Base-by-base conservation (phyloP, 2,113 vertebrate species). In the Cryptotis parvus region DNA sequence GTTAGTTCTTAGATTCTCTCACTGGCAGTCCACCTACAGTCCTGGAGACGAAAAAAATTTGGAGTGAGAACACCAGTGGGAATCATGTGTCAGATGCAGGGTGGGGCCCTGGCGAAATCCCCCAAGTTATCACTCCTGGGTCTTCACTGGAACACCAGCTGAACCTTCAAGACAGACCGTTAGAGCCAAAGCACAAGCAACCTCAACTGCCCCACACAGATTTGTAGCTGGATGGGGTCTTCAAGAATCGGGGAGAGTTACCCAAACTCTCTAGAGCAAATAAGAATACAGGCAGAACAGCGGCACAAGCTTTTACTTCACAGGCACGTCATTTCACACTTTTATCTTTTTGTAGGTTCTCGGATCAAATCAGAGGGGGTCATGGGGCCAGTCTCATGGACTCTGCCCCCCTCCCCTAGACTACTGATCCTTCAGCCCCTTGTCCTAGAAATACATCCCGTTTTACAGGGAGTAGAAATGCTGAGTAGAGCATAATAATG, bases 381-480 rank as follows among this genome's bases (percentile, higher is more conserved):
- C 20, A 18, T 22, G 52, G 52, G 52, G n/a, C n/a, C n/a, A n/a
- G n/a, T n/a, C n/a, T n/a, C n/a, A n/a, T n/a, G n/a, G n/a, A 55
- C 52, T 55, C 45, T 22, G 52, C 20, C 52, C 52, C 15, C 52
- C 18, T 22, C 15, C 6, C 52, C 18, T 55, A n/a, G n/a, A n/a
- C n/a, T n/a, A n/a, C n/a, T 55, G n/a, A n/a, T n/a, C 16, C 11
- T 61, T 45, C 77, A 75, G 74, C 20, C n/a, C 73, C 39, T 12
- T 18, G n/a, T 45, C 9, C 45, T 27, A 16, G 2, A 33, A 72
- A 72, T 26, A 43, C 14, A 31, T 35, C 7, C n/a, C 43, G 15
- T 31, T 76, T 82, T 75, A 41, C 61, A 86, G 74, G 41, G 45
- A n/a, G n/a, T n/a, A n/a, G 78, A 81, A 14, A 91, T 66, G 66